These are phyloP conservation scores for Pardalotus punctatus DNA, from an alignment of 2,113 vertebrate species.

Conservation along the genomic window DNA sequence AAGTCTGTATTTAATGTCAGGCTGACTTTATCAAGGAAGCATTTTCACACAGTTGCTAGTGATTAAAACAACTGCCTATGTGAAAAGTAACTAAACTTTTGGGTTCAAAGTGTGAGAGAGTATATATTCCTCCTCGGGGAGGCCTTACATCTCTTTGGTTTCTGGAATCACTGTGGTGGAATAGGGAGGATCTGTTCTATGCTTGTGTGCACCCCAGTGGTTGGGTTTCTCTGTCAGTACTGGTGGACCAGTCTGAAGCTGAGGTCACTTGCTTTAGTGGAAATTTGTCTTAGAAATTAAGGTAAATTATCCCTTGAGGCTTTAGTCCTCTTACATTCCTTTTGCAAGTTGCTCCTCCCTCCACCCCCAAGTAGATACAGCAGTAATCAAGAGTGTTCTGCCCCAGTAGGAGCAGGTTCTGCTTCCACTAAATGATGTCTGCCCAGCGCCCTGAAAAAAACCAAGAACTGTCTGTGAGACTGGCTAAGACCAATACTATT, in stretches of 20 bases:
- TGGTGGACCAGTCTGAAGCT: not conserved
- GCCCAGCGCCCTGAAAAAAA: not conserved
- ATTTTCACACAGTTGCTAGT: not conserved
- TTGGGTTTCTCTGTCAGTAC: not conserved
- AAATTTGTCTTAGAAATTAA: not conserved
- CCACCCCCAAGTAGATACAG: not conserved
- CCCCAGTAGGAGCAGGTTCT: not conserved
- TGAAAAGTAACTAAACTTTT: not conserved
- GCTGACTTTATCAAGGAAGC: not conserved
- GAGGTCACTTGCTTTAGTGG: not conserved
- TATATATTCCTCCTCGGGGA: not conserved
- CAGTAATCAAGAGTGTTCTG: not conserved
- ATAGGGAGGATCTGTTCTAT: not conserved
- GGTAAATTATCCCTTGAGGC: not conserved
- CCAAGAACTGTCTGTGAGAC: accelerated
- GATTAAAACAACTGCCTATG: not conserved
- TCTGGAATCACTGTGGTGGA: not conserved
- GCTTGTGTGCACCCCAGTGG: not conserved
- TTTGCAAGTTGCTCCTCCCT: not conserved
- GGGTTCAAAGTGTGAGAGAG: not conserved
- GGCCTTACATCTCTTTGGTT: not conserved
- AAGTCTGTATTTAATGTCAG: not conserved
- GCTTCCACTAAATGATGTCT: not conserved
- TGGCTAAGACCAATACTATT: not conserved
- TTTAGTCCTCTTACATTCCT: not conserved